Percentiles rank a stretch among this genome's conserved stretches.
phyloP scores from a whole-genome alignment of 2,888 invertebrate species.

The Sesamia inferens region DNA sequence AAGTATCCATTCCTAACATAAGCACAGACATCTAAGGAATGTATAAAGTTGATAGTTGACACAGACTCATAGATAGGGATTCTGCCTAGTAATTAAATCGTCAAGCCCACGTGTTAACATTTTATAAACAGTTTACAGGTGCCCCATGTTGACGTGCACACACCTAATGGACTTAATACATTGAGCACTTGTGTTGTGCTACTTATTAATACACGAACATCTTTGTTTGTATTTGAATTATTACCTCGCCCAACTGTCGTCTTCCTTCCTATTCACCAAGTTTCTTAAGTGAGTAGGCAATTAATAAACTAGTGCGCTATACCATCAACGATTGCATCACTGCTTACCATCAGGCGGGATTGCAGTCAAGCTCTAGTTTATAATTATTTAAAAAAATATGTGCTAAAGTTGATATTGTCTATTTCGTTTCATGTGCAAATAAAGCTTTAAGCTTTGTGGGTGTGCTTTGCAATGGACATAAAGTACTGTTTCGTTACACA shows the following conservation, averaged over 20 bases:
- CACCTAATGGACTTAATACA: constrained; percentile 28
- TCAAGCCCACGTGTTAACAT: constrained; percentile 27
- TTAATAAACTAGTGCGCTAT: too few species aligned
- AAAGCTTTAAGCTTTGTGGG: constrained; percentile 3
- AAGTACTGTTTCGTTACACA: not conserved
- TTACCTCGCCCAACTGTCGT: too few species aligned
- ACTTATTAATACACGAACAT: constrained; percentile 24
- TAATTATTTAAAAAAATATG: too few species aligned
- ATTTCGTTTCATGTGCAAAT: not conserved
- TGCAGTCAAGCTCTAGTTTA: too few species aligned
- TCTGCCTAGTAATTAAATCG: constrained; percentile 31
- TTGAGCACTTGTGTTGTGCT: constrained; percentile 21
- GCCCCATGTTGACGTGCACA: constrained; percentile 35
- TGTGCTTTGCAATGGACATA: not conserved
- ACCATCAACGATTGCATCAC: too few species aligned
- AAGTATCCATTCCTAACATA: not conserved
- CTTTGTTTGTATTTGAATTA: constrained; percentile 10
- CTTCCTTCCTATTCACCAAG: too few species aligned
- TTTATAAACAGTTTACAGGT: constrained; percentile 42
- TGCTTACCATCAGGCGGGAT: too few species aligned
- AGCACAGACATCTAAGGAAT: not conserved
- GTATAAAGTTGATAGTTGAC: not conserved
- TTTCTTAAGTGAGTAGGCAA: too few species aligned
- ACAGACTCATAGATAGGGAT: constrained; percentile 20
- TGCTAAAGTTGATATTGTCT: constrained; percentile 7